These are phyloP conservation scores for Orthonevra nobilis DNA, from an alignment of 2,888 invertebrate species.

Conservation along the genomic window DNA sequence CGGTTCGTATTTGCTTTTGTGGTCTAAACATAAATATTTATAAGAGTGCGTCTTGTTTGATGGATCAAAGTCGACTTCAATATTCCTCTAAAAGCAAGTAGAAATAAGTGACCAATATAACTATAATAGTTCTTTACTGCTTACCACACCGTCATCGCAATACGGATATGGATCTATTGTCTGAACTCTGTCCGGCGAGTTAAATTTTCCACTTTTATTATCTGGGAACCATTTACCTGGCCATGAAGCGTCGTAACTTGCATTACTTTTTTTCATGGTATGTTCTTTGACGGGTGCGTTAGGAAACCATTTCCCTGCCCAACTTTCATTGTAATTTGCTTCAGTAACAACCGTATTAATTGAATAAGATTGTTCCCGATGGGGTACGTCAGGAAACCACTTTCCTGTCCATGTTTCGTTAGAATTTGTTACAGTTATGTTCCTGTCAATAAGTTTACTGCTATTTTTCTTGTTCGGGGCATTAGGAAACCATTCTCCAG, in stretches of 20 bases:
- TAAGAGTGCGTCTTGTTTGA: constrained; percentile 73
- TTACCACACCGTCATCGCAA: constrained; percentile 87
- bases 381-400: too few species aligned
- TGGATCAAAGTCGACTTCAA: constrained; percentile 74
- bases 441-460: too few species aligned
- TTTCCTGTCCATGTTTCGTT: too few species aligned
- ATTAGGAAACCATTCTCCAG: constrained; percentile 74
- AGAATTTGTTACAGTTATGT: too few species aligned
- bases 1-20: constrained; percentile 81
- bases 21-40: constrained; percentile 83
- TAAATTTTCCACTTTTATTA: too few species aligned
- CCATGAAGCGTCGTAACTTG: too few species aligned
- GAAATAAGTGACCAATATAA: not conserved
- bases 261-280: too few species aligned
- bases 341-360: too few species aligned
- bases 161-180: constrained; percentile 44
- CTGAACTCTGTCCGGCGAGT: not conserved
- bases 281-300: not conserved
- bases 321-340: constrained; percentile 2
- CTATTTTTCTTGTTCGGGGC: too few species aligned
- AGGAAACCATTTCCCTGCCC: too few species aligned
- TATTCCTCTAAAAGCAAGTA: constrained; percentile 70
- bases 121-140: constrained; percentile 9
- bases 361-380: too few species aligned
- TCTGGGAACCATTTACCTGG: too few species aligned